phyloP scores from a whole-genome alignment of 2,888 invertebrate genomes.

The Palloptera scutellata region DNA sequence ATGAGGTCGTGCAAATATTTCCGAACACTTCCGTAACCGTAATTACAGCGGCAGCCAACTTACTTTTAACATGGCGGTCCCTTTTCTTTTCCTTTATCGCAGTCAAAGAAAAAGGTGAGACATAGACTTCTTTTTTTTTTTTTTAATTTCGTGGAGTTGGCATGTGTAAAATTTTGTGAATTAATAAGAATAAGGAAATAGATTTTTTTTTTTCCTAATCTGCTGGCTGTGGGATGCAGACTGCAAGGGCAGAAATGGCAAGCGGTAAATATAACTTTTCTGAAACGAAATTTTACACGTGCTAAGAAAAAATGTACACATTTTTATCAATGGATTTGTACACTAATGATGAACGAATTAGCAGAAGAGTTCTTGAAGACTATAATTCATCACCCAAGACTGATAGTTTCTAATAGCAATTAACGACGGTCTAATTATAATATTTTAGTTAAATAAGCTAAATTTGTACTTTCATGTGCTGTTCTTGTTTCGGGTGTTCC shows the following conservation, averaged over 20 bases:
- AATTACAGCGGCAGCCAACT: constrained; percentile 48
- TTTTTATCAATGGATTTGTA: constrained; percentile 17
- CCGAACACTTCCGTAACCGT: constrained; percentile 36
- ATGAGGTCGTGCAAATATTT: constrained; percentile 15
- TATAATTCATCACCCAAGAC: constrained; percentile 64
- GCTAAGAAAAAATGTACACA: constrained; percentile 32
- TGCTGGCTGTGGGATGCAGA: constrained; percentile 26
- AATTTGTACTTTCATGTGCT: background rate
- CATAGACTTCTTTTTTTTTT: constrained; percentile 55
- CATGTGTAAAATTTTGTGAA: constrained; percentile 47
- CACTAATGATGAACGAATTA: constrained; percentile 57
- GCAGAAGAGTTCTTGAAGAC: constrained; percentile 65
- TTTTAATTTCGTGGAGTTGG: constrained; percentile 48
- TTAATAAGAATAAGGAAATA: background rate
- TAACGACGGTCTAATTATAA: background rate
- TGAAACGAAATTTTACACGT: constrained; percentile 46
- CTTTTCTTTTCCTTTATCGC: constrained; percentile 61
- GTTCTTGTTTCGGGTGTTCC: background rate
- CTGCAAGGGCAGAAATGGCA: constrained; percentile 15
- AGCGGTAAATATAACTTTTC: constrained; percentile 37
- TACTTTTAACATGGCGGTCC: constrained; percentile 51
- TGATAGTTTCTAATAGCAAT: constrained; percentile 46
- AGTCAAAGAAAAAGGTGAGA: constrained; percentile 61
- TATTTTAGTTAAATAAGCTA: background rate
- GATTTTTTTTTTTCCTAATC: background rate